These are phyloP conservation scores for Callipepla squamata DNA, from an alignment of 2,113 vertebrate species.

Conservation along the genomic window DNA sequence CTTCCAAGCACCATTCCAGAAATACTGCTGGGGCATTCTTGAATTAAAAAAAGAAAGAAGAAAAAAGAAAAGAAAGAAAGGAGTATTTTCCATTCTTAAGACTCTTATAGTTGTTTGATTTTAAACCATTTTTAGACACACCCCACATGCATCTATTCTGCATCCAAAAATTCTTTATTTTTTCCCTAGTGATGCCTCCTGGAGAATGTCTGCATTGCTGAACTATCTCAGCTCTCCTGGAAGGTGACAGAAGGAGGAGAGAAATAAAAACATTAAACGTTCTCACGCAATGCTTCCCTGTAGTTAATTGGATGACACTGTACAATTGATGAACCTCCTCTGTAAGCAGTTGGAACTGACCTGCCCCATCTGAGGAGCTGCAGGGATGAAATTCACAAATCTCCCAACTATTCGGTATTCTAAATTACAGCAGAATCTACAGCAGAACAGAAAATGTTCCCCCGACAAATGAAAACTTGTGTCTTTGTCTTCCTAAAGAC, in stretches of 20 bases:
- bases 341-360: neutral
- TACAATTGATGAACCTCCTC: neutral
- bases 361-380: rapidly evolving
- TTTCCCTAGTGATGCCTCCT: neutral
- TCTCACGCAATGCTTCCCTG: neutral
- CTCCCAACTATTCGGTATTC: neutral
- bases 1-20: neutral
- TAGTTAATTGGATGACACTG: neutral
- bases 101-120: neutral
- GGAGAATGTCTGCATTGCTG: neutral
- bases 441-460: neutral
- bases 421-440: neutral
- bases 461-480: neutral
- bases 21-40: neutral
- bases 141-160: neutral
- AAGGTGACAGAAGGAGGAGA: neutral
- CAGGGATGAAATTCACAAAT: neutral
- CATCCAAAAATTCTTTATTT: neutral
- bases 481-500: neutral
- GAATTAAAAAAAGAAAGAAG: neutral
- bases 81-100: neutral
- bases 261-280: neutral
- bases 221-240: neutral
- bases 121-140: neutral
- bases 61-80: neutral